Evolutionary conservation across 2,113 vertebrate species (phyloP).

Genomic region (Neodon shergylaensis): DNA sequence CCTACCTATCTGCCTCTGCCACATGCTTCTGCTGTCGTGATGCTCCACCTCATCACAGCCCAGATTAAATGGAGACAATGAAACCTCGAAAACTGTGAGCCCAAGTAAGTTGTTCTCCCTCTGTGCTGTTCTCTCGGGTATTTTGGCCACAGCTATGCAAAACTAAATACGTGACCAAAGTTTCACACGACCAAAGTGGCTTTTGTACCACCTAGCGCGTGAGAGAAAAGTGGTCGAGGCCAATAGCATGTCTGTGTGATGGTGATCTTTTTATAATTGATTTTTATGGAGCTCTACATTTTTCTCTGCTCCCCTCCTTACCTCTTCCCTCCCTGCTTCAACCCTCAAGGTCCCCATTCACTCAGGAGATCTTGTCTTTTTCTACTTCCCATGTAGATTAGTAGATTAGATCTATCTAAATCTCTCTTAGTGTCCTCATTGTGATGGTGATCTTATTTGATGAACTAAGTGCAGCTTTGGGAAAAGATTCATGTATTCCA

Average conservation of each 20-base stretch:
- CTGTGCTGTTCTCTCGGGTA: neutral
- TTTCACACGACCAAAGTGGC: neutral
- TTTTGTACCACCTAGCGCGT: neutral
- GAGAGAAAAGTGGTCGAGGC: neutral
- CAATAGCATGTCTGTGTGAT: neutral
- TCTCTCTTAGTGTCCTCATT: too few relatives aligned
- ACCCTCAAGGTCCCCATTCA: too few relatives aligned
- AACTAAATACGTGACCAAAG: neutral
- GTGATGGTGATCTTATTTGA: neutral
- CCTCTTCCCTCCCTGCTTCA: too few relatives aligned
- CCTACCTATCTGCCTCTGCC: neutral
- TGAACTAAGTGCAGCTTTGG: neutral
- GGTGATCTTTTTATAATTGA: neutral
- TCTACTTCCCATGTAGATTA: too few relatives aligned
- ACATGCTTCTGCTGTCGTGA: neutral
- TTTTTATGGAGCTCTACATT: too few relatives aligned
- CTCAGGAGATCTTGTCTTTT: too few relatives aligned
- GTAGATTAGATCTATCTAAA: too few relatives aligned
- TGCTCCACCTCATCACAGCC: neutral
- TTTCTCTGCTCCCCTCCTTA: too few relatives aligned
- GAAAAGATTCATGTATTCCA: slow-evolving; percentile 6
- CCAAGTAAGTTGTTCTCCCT: neutral
- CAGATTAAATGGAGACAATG: neutral
- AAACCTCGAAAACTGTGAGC: neutral
- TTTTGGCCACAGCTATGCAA: neutral